Evolutionary conservation across 2,888 invertebrate genomes (phyloP).

Genomic region (Strigamia maritima): DNA sequence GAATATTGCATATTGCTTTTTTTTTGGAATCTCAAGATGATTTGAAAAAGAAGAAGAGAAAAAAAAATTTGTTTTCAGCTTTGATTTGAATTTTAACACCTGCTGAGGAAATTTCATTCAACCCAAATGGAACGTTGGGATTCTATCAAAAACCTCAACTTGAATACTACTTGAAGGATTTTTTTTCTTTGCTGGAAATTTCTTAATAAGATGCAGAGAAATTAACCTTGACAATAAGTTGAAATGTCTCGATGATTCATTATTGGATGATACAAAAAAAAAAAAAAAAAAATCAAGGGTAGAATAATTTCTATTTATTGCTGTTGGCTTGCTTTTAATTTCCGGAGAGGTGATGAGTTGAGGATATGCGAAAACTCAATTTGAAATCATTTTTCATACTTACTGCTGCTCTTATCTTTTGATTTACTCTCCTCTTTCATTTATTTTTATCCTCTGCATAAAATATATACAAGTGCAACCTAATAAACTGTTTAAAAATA

Average conservation of each 20-base stretch:
- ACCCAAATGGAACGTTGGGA: neutral
- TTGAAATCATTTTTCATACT: conserved; percentile 13
- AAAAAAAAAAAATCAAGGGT: conserved; percentile 1
- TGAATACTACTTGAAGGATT: neutral
- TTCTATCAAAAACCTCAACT: neutral
- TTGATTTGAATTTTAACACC: conserved; percentile 25
- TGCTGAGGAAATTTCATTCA: conserved; percentile 21
- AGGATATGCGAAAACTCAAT: neutral
- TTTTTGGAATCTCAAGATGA: neutral
- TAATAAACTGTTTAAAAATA: no score
- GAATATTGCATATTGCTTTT: neutral
- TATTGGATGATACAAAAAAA: neutral
- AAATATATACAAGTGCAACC: no score
- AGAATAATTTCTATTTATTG: conserved; percentile 18
- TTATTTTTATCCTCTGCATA: neutral
- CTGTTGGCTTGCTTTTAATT: conserved; percentile 17
- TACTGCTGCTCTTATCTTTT: neutral
- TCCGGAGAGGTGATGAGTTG: conserved; percentile 16
- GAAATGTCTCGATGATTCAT: neutral
- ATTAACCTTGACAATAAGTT: conserved; percentile 20
- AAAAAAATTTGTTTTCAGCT: neutral
- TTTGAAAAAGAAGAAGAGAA: neutral
- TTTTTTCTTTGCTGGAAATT: neutral
- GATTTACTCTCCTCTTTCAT: neutral
- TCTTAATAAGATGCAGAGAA: neutral